Evolutionary conservation across 2,888 invertebrate species (phyloP), one percentile per base, ranked within the genome.

Genomic region (Calliopum simillimum): DNA sequence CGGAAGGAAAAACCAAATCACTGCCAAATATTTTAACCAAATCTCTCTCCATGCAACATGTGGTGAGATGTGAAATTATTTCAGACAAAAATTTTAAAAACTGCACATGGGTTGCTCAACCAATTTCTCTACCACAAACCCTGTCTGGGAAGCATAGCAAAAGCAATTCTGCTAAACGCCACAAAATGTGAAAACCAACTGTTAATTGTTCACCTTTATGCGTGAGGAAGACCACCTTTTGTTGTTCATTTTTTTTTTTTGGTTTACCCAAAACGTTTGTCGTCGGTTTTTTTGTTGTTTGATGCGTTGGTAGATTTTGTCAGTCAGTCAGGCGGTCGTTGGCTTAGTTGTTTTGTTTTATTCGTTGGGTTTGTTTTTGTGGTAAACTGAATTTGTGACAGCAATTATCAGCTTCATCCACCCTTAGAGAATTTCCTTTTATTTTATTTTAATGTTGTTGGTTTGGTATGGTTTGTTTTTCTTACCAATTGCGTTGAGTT

Each of bases 391-490:
- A 72, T 75, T 78, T 81, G 81, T 77, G 82, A 82, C 82, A 83
- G 79, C 80, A 82, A 83, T 82, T 83, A 83, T 77, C 76, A 77
- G 76, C 78, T 76, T 77, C 81, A 78, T 74, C 79, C 82, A 79
- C 78, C 79, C 78, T 73, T 72, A 72, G 68, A 73, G 47, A 71
- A 71, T 71, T 71, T 68, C 63, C 65, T 71, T 71, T 44, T 71
- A 58, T 46, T 43, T 49, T 61, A 61, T 70, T 25, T 66, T 43
- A 41, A 33, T 69, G 41, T 56, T 33, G 33, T 33, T 8, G 33
- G 5, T 33, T 67, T 43, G 33, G n/a, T n/a, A n/a, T n/a, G n/a
- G 56, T 53, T 68, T 21, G 56, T 64, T 72, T 25, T 66, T 70
- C 59, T 58, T 68, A 23, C 53, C 44, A 47, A 59, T 68, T 69